Percentiles rank a stretch among this genome's conserved stretches.
These are phyloP conservation scores for Pogonomyrmex californicus DNA, from an alignment of 1,140 invertebrate genomes.

Conservation along the genomic window DNA sequence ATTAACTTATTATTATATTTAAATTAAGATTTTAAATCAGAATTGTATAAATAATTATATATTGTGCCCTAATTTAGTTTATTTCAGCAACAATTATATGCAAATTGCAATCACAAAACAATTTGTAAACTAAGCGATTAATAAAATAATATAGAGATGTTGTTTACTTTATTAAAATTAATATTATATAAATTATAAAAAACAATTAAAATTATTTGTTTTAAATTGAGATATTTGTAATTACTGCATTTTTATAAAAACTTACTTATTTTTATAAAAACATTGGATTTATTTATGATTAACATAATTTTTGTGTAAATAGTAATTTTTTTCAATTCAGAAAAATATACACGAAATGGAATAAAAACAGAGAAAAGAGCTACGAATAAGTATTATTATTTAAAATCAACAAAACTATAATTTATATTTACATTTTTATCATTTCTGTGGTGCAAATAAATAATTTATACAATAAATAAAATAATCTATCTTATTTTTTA, in stretches of 20 bases:
- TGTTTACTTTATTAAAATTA: conserved; percentile 16
- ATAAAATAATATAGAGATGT: conserved; percentile 3
- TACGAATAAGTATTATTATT: not conserved
- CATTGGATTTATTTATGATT: not conserved
- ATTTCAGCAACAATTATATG: not conserved
- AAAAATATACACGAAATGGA: not conserved
- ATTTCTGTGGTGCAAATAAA: not conserved
- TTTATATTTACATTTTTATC: conserved; percentile 1
- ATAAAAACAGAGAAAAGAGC: not conserved
- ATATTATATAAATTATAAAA: not conserved
- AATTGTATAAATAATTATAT: not conserved
- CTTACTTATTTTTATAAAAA: not conserved
- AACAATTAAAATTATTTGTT: not conserved
- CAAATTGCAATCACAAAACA: not conserved
- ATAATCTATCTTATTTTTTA: not conserved
- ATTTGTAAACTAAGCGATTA: not conserved
- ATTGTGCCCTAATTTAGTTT: not conserved
- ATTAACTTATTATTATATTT: conserved; percentile 2
- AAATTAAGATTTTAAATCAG: not conserved
- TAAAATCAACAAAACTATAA: conserved; percentile 14
- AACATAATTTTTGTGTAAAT: not conserved
- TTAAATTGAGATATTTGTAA: not conserved
- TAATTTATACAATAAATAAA: conserved; percentile 18
- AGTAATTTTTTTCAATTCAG: not conserved
- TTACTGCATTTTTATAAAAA: not conserved